phyloP scores from a whole-genome alignment of 2,797 vertebrate species.

The Miichthys miiuy region DNA sequence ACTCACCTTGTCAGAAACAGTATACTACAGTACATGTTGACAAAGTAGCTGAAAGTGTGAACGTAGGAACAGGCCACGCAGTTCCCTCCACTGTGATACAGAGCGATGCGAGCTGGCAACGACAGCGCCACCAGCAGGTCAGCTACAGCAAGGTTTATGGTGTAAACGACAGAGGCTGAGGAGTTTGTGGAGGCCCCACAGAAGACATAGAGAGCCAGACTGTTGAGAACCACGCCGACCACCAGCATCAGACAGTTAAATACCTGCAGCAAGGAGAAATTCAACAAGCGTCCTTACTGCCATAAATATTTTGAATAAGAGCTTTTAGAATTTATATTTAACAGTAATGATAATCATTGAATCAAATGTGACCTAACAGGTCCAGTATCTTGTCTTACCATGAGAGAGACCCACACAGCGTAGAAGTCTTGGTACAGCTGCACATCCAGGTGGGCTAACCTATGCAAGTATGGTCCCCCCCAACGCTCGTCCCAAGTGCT shows the following conservation, averaged over 20 bases:
- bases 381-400: conserved; percentile 68
- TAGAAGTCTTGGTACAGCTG: conserved; percentile 87
- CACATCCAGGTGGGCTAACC: conserved; percentile 86
- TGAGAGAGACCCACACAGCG: conserved; percentile 89
- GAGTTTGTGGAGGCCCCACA: conserved; percentile 88
- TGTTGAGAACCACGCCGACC: conserved; percentile 91
- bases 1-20: conserved; percentile 90
- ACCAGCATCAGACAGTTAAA: conserved; percentile 91
- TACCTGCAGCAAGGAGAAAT: conserved; percentile 57
- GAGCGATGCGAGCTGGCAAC: conserved; percentile 89
- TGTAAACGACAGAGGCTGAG: conserved; percentile 93
- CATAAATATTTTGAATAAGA: background rate
- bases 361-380: background rate
- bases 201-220: conserved; percentile 92
- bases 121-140: conserved; percentile 96
- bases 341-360: background rate
- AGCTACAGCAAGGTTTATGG: conserved; percentile 93
- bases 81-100: conserved; percentile 88
- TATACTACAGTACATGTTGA: conserved; percentile 98
- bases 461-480: conserved; percentile 82
- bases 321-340: background rate
- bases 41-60: conserved; percentile 94
- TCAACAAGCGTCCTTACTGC: too few species aligned
- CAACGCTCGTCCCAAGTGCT: conserved; percentile 64
- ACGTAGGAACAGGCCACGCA: conserved; percentile 90